Conservation (phyloP, 2,797 vertebrate genomes). For the Bufotes viridis region DNA sequence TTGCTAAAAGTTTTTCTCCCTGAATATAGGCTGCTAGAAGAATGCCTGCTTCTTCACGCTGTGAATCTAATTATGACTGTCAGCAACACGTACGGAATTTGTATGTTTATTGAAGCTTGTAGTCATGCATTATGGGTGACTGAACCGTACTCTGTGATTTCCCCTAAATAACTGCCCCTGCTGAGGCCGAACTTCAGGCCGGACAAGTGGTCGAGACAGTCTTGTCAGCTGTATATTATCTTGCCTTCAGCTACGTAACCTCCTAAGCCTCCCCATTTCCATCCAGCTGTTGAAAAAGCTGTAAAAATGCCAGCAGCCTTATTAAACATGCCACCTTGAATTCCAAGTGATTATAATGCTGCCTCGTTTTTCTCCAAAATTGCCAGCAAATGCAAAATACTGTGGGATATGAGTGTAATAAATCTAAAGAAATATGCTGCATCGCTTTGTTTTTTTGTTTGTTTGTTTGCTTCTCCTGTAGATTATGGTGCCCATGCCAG, state of each 20-base stretch:
- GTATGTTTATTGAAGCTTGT: constrained; percentile 34
- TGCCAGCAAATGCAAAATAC: constrained; percentile 57
- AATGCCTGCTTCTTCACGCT: constrained; percentile 38
- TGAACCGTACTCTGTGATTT: constrained; percentile 13
- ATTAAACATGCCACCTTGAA: constrained; percentile 54
- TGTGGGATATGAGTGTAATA: constrained; percentile 46
- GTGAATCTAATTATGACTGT: constrained; percentile 48
- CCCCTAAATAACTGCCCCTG: constrained; percentile 1
- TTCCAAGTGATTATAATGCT: constrained; percentile 47
- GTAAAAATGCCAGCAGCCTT: constrained; percentile 25
- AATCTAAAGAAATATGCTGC: constrained; percentile 48
- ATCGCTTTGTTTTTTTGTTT: constrained; percentile 17
- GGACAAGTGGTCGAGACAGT: constrained; percentile 3
- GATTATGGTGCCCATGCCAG: constrained; percentile 33
- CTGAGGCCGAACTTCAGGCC: not conserved
- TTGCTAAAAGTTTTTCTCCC: not conserved
- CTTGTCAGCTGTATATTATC: not conserved
- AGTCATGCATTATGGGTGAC: constrained; percentile 14
- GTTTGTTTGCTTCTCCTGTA: constrained; percentile 4
- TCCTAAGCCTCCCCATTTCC: constrained; percentile 5
- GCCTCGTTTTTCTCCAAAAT: constrained; percentile 25
- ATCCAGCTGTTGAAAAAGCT: constrained; percentile 39
- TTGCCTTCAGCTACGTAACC: constrained; percentile 19
- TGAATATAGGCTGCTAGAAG: constrained; percentile 15
- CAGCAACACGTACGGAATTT: constrained; percentile 28